phyloP scores from a whole-genome alignment of 1,140 invertebrate species.

The Drosophila hydei region DNA sequence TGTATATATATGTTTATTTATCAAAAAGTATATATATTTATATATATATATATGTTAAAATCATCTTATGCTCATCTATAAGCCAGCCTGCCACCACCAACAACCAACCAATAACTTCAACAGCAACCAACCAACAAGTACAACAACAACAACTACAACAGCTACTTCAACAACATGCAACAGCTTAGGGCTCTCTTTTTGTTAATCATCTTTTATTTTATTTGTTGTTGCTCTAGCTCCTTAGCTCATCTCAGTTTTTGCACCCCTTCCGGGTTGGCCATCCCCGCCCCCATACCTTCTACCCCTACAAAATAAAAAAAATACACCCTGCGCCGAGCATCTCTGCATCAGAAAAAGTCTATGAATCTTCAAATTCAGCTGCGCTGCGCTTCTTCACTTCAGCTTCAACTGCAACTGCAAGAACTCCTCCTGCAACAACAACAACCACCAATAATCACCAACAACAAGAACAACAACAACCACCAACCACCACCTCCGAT shows the following conservation, averaged over 20 bases:
- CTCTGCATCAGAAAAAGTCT: slow-evolving; percentile 2
- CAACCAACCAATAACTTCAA: slow-evolving; percentile 29
- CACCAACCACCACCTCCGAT: slow-evolving; percentile 21
- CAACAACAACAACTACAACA: slow-evolving; percentile 18
- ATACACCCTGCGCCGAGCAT: slow-evolving; percentile 13
- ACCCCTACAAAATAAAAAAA: not conserved
- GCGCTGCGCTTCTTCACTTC: slow-evolving; percentile 31
- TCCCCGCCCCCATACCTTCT: not conserved
- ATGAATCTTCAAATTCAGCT: slow-evolving; percentile 27
- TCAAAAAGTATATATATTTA: not conserved
- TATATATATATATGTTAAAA: slow-evolving; percentile 6
- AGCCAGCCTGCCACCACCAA: slow-evolving; percentile 43
- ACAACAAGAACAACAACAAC: slow-evolving; percentile 40
- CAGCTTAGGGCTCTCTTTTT: slow-evolving; percentile 2
- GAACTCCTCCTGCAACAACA: slow-evolving; percentile 34
- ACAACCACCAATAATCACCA: slow-evolving; percentile 20
- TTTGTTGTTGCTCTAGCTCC: slow-evolving; percentile 23
- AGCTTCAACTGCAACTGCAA: slow-evolving; percentile 43
- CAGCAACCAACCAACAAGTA: slow-evolving; percentile 17
- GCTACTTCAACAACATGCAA: slow-evolving; percentile 13
- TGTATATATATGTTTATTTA: slow-evolving; percentile 5
- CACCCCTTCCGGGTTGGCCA: slow-evolving; percentile 7
- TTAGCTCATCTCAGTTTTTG: slow-evolving; percentile 15
- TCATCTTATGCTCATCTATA: slow-evolving; percentile 47
- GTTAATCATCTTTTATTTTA: slow-evolving; percentile 7